Evolutionary conservation across 2,113 vertebrate genomes (phyloP).

Genomic region (Paratilapia polleni): DNA sequence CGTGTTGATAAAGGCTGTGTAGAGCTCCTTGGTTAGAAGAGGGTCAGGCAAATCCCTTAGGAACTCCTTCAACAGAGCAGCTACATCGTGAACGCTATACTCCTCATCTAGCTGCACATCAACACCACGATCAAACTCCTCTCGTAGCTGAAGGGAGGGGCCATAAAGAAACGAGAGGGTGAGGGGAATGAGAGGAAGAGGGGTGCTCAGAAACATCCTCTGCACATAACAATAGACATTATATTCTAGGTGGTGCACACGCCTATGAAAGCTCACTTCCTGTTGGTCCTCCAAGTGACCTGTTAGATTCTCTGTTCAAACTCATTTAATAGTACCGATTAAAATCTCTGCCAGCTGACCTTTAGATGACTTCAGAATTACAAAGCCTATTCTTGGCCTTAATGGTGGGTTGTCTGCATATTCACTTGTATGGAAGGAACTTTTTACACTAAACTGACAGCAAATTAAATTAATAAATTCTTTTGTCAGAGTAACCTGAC

Average conservation of each 20-base stretch:
- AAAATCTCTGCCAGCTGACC: conserved; percentile 25
- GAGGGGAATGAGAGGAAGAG: conserved; percentile 8
- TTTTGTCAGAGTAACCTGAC: too few species aligned
- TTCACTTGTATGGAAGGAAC: background rate
- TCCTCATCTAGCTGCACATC: conserved; percentile 92
- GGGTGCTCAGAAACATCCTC: conserved; percentile 42
- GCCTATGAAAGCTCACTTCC: conserved; percentile 22
- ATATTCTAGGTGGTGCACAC: conserved; percentile 9
- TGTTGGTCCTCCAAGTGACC: conserved; percentile 7
- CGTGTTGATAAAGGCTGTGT: conserved; percentile 94
- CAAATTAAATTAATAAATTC: background rate
- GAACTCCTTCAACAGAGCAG: conserved; percentile 94
- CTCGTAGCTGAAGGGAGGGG: conserved; percentile 84
- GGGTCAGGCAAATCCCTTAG: conserved; percentile 96
- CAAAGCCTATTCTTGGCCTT: background rate
- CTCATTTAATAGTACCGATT: conserved; percentile 11
- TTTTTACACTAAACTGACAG: background rate
- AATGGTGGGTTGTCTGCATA: background rate
- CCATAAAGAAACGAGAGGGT: background rate
- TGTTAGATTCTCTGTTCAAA: background rate
- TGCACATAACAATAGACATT: conserved; percentile 33
- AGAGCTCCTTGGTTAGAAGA: conserved; percentile 93
- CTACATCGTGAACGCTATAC: conserved; percentile 93
- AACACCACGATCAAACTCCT: conserved; percentile 92
- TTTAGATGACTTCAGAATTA: conserved; percentile 19